Evolutionary conservation across 23 tunicate genomes (phyloP).

Genomic region (Diplosoma virens): DNA sequence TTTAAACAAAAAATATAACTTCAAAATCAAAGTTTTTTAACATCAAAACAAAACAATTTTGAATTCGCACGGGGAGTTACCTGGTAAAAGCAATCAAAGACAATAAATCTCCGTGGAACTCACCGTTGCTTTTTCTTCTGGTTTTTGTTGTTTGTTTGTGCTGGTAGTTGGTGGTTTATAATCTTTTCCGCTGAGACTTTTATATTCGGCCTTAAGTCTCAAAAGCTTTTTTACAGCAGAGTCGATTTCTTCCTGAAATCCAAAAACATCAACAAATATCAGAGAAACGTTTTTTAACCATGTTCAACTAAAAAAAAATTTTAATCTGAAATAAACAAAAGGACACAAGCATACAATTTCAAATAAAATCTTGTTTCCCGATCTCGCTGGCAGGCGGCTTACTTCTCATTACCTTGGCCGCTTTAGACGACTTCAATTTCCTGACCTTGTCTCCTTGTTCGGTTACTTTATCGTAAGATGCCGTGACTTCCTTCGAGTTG

Average conservation of each 20-base stretch:
- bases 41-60: no score
- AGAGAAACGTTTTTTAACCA: no score
- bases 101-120: background rate
- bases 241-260: conserved; percentile 50
- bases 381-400: no score
- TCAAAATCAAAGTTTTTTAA: no score
- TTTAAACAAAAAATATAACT: no score
- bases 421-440: conserved; percentile 81
- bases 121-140: background rate
- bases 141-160: background rate
- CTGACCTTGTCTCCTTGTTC: conserved; percentile 82
- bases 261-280: no score
- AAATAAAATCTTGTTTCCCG: no score
- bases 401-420: conserved; percentile 51
- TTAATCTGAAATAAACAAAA: no score
- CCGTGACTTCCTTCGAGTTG: conserved; percentile 44
- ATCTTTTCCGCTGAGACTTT: conserved; percentile 68
- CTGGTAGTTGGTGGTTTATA: conserved; percentile 49
- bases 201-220: conserved; percentile 66
- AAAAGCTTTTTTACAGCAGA: conserved; percentile 74
- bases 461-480: conserved; percentile 56
- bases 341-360: no score
- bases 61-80: no score
- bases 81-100: no score
- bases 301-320: no score